These are phyloP conservation scores for Polydrusus pterygomalis DNA, from an alignment of 2,888 invertebrate species.

Conservation along the genomic window DNA sequence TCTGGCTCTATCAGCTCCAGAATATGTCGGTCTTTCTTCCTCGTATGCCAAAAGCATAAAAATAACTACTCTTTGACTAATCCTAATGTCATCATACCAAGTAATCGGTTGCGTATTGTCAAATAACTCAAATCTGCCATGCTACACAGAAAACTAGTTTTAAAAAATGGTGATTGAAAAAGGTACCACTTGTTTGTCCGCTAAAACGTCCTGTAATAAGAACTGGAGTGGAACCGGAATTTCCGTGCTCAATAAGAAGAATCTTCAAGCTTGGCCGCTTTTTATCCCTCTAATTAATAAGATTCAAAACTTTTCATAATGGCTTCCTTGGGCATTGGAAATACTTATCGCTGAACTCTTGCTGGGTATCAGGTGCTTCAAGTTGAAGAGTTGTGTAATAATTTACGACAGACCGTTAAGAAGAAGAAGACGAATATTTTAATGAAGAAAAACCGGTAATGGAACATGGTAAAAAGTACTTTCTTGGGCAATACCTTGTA, in stretches of 20 bases:
- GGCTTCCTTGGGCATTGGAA: not conserved
- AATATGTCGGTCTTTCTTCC: too few species aligned
- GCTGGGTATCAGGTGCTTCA: not conserved
- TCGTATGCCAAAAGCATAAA: too few species aligned
- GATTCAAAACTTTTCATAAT: not conserved
- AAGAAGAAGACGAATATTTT: not conserved
- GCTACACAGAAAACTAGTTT: too few species aligned
- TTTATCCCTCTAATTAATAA: slow-evolving; percentile 2
- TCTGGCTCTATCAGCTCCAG: too few species aligned
- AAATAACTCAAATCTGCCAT: too few species aligned
- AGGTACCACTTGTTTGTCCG: too few species aligned
- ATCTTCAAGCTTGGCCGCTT: not conserved
- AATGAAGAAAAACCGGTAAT: slow-evolving; percentile 23
- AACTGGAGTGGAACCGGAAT: not conserved
- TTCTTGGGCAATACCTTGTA: slow-evolving; percentile 4
- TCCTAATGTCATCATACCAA: too few species aligned
- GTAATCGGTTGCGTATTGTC: too few species aligned
- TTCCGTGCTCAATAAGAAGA: not conserved
- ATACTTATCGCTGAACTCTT: not conserved
- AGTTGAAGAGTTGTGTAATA: slow-evolving; percentile 8
- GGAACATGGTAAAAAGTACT: slow-evolving; percentile 1
- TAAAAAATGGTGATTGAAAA: too few species aligned
- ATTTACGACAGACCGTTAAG: slow-evolving; percentile 3
- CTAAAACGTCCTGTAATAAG: not conserved
- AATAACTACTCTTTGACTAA: too few species aligned